phyloP scores from a whole-genome alignment of 2,113 vertebrate genomes.

The Leptodactylus fuscus region DNA sequence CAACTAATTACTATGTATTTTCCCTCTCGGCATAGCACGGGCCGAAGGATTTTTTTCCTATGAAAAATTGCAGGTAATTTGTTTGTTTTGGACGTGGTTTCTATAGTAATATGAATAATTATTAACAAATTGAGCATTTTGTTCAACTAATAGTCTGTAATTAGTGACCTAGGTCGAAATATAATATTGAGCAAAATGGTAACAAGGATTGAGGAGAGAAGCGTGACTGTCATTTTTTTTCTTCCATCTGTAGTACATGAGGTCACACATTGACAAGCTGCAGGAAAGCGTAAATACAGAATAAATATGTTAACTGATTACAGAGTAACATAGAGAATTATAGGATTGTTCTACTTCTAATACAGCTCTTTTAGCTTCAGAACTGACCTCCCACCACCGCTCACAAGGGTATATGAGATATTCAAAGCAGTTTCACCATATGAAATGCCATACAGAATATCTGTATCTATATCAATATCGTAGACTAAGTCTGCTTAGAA shows the following conservation, averaged over 20 bases:
- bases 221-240: neutral
- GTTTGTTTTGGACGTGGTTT: conserved; percentile 65
- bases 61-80: conserved; percentile 64
- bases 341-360: too few species aligned
- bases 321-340: neutral
- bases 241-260: neutral
- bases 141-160: conserved; percentile 61
- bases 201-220: neutral
- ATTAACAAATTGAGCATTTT: conserved; percentile 68
- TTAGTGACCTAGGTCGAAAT: conserved; percentile 55
- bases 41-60: conserved; percentile 62
- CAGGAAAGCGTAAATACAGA: neutral
- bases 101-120: conserved; percentile 70
- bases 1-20: conserved; percentile 62
- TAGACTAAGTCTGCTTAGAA: too few species aligned
- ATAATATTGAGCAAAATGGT: conserved; percentile 22
- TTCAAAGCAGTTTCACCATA: too few species aligned
- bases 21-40: conserved; percentile 53
- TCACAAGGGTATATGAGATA: too few species aligned
- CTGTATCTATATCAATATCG: too few species aligned
- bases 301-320: neutral
- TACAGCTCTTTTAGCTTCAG: too few species aligned
- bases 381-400: too few species aligned
- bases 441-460: too few species aligned
- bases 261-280: neutral